Evolutionary conservation across 1,140 invertebrate species (phyloP).

Genomic region (Acromyrmex charruanus): DNA sequence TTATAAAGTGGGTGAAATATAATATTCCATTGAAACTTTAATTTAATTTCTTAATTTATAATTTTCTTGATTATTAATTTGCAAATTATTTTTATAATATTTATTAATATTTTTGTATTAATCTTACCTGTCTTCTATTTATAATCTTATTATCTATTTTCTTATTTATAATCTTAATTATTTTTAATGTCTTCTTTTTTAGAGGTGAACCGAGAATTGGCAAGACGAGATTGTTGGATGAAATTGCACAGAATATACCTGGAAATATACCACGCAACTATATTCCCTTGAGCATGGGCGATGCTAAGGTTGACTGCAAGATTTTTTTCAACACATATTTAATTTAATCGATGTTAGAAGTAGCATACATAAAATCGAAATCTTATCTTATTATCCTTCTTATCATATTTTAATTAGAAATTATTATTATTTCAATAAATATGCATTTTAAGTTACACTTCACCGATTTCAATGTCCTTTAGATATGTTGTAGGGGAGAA

Average conservation of each 20-base stretch:
- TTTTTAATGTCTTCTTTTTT: constrained; percentile 52
- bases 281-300: constrained; percentile 79
- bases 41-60: background rate
- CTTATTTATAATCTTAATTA: too few species aligned
- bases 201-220: constrained; percentile 88
- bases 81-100: background rate
- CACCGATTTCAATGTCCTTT: too few species aligned
- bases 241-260: constrained; percentile 86
- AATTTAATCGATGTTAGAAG: background rate
- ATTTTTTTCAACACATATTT: background rate
- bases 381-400: background rate
- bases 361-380: background rate
- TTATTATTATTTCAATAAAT: background rate
- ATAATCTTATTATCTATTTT: too few species aligned
- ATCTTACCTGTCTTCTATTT: background rate
- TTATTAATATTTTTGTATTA: background rate
- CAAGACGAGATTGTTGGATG: constrained; percentile 88
- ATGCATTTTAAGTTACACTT: too few species aligned
- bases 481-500: too few species aligned
- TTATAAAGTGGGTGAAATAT: constrained; percentile 79
- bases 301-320: constrained; percentile 79
- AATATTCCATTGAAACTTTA: background rate
- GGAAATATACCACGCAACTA: constrained; percentile 82
- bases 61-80: background rate
- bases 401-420: background rate